These are phyloP conservation scores for Gymnocheta viridis DNA, from an alignment of 2,888 invertebrate species.

Conservation along the genomic window DNA sequence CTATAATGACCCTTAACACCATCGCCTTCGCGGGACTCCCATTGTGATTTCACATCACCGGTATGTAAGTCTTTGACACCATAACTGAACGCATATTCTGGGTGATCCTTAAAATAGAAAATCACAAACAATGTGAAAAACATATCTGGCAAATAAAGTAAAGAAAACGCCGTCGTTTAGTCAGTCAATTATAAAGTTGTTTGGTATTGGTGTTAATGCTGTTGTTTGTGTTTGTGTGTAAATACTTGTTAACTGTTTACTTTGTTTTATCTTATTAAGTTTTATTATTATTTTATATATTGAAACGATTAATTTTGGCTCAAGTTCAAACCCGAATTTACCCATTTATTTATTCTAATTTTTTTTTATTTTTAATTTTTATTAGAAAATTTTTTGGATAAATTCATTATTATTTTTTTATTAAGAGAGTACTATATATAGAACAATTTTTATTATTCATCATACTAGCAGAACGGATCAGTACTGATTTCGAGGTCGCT, in stretches of 20 bases:
- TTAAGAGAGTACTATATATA: too few relatives aligned
- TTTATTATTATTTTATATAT: not conserved
- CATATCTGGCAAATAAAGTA: constrained; percentile 14
- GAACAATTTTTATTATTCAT: too few relatives aligned
- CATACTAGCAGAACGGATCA: too few relatives aligned
- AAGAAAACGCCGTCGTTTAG: not conserved
- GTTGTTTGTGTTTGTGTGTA: constrained; percentile 2
- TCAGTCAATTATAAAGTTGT: not conserved
- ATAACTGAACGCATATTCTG: constrained; percentile 84
- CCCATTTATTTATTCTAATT: too few relatives aligned
- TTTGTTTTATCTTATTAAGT: not conserved
- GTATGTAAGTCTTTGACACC: constrained; percentile 84
- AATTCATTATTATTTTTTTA: too few relatives aligned
- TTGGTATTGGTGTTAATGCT: not conserved
- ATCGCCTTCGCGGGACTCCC: constrained; percentile 84
- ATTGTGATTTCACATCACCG: constrained; percentile 84
- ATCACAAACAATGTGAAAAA: constrained; percentile 29
- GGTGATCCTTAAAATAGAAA: constrained; percentile 81
- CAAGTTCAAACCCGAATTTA: too few relatives aligned
- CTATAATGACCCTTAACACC: constrained; percentile 85
- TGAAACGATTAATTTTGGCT: too few relatives aligned
- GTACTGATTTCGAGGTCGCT: too few relatives aligned
- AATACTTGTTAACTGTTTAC: constrained; percentile 17
- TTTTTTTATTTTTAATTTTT: too few relatives aligned
- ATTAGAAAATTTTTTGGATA: too few relatives aligned